These are phyloP conservation scores for Porites evermanni DNA, from an alignment of 92 coral and sea anemone species.

Conservation along the genomic window DNA sequence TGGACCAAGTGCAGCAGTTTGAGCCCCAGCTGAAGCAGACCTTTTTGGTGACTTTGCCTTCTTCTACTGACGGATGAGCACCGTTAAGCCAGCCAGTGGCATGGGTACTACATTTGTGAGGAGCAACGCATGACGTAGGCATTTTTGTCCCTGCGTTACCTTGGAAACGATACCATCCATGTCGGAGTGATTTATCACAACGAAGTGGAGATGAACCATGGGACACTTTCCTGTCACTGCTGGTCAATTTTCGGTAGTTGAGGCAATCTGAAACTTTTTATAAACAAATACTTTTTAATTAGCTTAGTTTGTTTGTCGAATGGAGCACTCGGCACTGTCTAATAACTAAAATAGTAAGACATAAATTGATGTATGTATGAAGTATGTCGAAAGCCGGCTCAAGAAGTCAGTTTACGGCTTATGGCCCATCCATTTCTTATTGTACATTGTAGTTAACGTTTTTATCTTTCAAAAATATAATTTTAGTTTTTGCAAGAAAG, in stretches of 20 bases:
- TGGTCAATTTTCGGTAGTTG: background rate
- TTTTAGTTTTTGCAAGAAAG: no score
- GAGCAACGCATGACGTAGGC: slow-evolving; percentile 1
- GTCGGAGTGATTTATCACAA: background rate
- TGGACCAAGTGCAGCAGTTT: slow-evolving; percentile 13
- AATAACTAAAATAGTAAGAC: no score
- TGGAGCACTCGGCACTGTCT: no score
- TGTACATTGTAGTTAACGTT: no score
- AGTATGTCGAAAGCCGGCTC: no score
- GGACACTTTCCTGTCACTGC: background rate
- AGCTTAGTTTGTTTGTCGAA: no score
- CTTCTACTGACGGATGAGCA: slow-evolving; percentile 8
- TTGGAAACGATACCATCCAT: slow-evolving; percentile 27
- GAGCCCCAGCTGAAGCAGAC: slow-evolving; percentile 12
- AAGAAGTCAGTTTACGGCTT: no score
- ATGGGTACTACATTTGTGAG: slow-evolving; percentile 5
- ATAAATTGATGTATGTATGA: no score
- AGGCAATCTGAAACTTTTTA: background rate
- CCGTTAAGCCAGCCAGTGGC: slow-evolving; percentile 44
- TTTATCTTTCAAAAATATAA: no score
- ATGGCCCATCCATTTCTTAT: no score
- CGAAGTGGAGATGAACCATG: no score
- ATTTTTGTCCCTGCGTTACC: slow-evolving; percentile 21
- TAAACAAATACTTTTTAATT: background rate
- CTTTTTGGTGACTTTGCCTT: slow-evolving; percentile 12